These are phyloP conservation scores for Cyprinella venusta DNA, from an alignment of 2,797 vertebrate species.

Conservation along the genomic window DNA sequence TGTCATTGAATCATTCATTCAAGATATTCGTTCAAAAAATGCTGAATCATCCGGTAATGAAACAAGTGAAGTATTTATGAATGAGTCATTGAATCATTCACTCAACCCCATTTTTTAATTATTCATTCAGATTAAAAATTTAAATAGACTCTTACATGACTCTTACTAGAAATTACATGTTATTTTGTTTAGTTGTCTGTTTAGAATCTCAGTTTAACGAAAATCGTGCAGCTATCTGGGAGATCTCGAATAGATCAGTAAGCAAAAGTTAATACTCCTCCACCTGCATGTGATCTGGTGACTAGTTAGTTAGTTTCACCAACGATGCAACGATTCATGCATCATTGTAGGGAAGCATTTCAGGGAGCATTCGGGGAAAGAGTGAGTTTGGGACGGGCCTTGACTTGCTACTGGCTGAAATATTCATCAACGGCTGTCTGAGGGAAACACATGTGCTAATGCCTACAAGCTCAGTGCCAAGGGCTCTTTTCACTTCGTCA, in stretches of 20 bases:
- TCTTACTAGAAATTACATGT: not conserved
- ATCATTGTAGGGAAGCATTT: not conserved
- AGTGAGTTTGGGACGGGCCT: conserved; percentile 25
- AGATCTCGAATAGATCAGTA: too few relatives aligned
- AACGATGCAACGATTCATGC: not conserved
- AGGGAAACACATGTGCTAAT: conserved; percentile 70
- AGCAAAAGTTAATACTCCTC: too few relatives aligned
- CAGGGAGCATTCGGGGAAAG: conserved; percentile 30
- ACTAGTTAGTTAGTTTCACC: not conserved
- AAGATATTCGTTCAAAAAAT: too few relatives aligned
- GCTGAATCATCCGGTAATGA: too few relatives aligned
- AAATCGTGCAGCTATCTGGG: not conserved
- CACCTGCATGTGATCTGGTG: too few relatives aligned
- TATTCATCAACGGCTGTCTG: conserved; percentile 66
- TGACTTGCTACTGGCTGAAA: conserved; percentile 62
- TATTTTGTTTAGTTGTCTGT: not conserved
- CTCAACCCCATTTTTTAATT: too few relatives aligned
- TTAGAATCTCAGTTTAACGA: not conserved
- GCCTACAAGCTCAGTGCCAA: conserved; percentile 65
- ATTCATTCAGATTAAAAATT: too few relatives aligned
- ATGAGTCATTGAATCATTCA: too few relatives aligned
- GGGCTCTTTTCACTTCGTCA: conserved; percentile 66
- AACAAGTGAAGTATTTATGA: too few relatives aligned
- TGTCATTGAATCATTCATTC: too few relatives aligned
- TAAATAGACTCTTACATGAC: too few relatives aligned